Evolutionary conservation across 2,113 vertebrate species (phyloP), one percentile per base, ranked within the genome.

Genomic region (Astatotilapia flaviijosephi): DNA sequence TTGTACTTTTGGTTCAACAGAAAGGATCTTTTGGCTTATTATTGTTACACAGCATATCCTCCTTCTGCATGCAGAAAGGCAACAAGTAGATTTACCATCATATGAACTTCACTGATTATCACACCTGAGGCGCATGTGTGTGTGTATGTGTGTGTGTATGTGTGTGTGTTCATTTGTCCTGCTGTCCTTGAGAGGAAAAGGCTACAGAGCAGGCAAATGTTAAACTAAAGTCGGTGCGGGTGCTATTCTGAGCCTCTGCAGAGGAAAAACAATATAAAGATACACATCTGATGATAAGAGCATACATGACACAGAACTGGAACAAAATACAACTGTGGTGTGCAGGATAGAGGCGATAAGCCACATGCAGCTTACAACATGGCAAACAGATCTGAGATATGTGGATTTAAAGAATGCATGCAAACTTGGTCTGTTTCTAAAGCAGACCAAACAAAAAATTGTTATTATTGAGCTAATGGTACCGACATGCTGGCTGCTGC

Each of bases 251-350:
- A 84, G 85, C 33, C 47, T 85, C 62, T 28, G 26, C 19, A 49
- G 84, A 45, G 35, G 70, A 56, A 51, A 86, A 47, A 84, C 80
- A 89, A 88, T 75, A 91, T 23, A 56, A 56, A 88, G 84, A 92
- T 93, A 85, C 31, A 86, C 26, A 93, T 92, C 88, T 56, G 65
- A 8, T 26, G 75, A 92, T 86, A 84, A 87, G 21, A 56, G 55
- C 70, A 23, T n/a, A 77, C 31, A 83, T 54, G 88, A 70, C 54
- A 73, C 31, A 83, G 28, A 65, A 86, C 54, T 83, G 73, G 62
- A 84, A 51, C 6, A 70, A 55, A 84, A 54, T 40, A 3, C 31
- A 89, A 21, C 53, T 26, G 54, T 33, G 23, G 42, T 62, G 40
- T 28, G 45, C 75, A 51, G 79, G 65, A 19, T 19, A n/a, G 14